Percentiles rank a stretch among this genome's conserved stretches.
phyloP scores from a whole-genome alignment of 1,140 invertebrate species.

The Zaprionus camerounensis region DNA sequence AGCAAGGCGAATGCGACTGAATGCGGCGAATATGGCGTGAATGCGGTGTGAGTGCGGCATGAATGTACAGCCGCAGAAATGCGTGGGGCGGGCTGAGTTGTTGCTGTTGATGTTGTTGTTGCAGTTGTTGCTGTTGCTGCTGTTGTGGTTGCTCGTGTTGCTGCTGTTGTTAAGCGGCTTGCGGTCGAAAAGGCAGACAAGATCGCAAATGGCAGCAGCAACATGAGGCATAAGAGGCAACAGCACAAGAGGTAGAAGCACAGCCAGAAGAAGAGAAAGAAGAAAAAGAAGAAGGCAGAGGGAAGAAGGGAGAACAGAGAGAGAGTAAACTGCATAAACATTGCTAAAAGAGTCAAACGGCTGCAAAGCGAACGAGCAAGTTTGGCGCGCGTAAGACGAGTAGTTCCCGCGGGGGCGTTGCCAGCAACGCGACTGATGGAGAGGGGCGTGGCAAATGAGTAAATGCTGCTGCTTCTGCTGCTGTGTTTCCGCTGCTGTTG shows the following conservation, averaged over 20 bases:
- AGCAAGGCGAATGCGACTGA: not conserved
- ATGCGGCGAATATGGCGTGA: not conserved
- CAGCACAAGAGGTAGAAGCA: not conserved
- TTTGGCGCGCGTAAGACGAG: constrained; percentile 31
- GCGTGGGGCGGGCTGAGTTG: constrained; percentile 24
- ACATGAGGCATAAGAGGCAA: constrained; percentile 13
- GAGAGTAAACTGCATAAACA: constrained; percentile 4
- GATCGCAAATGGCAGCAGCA: constrained; percentile 31
- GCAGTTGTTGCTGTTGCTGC: constrained; percentile 2
- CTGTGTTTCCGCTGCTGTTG: constrained; percentile 3
- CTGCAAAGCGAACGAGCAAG: not conserved
- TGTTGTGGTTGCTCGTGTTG: constrained; percentile 2
- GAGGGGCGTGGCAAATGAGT: constrained; percentile 36
- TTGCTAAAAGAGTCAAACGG: constrained; percentile 18
- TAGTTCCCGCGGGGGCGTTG: constrained; percentile 31
- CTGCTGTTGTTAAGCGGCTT: constrained; percentile 37
- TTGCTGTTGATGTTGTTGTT: not conserved
- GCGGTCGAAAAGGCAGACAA: constrained; percentile 41
- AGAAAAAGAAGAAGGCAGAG: not conserved
- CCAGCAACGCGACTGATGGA: not conserved
- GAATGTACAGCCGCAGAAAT: constrained; percentile 21
- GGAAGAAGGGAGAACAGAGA: not conserved
- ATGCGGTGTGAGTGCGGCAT: constrained; percentile 9
- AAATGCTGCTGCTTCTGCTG: not conserved
- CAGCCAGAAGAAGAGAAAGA: not conserved